Percentiles rank a stretch among this genome's conserved stretches.
phyloP scores from a whole-genome alignment of 2,113 vertebrate species.

The Uropsilus gracilis region DNA sequence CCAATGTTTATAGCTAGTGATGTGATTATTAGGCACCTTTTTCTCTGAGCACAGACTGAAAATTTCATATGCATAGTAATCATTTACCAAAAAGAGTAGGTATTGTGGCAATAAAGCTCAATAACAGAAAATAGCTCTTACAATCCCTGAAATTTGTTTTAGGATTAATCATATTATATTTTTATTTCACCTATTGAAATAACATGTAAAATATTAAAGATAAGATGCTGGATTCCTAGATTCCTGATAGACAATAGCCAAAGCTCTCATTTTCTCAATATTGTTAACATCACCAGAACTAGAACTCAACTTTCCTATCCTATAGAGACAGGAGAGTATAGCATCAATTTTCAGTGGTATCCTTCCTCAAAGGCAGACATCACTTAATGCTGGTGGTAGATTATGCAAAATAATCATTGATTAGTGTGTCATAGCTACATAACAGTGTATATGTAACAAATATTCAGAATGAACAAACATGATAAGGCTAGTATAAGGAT shows the following conservation, averaged over 20 bases:
- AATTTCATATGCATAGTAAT: not conserved
- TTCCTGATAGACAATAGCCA: not conserved
- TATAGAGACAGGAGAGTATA: not conserved
- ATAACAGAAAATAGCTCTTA: not conserved
- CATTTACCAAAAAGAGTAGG: not conserved
- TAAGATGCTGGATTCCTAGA: not conserved
- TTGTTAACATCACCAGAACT: not conserved
- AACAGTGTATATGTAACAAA: not conserved
- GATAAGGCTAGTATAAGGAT: not conserved
- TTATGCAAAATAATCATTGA: not conserved
- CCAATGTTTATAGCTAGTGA: not conserved
- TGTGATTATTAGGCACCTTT: not conserved
- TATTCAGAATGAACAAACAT: not conserved
- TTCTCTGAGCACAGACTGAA: not conserved
- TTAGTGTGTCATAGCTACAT: not conserved
- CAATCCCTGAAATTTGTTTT: accelerated
- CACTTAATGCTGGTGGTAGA: not conserved
- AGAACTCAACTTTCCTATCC: not conserved
- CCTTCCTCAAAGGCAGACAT: not conserved
- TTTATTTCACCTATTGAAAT: not conserved
- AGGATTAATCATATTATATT: not conserved
- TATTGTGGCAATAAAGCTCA: not conserved
- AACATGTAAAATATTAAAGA: not conserved
- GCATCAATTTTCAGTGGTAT: not conserved
- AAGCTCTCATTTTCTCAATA: not conserved